These are phyloP conservation scores for Stichodactyla mertensii DNA, from an alignment of 64 coral and sea anemone genomes.

Conservation along the genomic window DNA sequence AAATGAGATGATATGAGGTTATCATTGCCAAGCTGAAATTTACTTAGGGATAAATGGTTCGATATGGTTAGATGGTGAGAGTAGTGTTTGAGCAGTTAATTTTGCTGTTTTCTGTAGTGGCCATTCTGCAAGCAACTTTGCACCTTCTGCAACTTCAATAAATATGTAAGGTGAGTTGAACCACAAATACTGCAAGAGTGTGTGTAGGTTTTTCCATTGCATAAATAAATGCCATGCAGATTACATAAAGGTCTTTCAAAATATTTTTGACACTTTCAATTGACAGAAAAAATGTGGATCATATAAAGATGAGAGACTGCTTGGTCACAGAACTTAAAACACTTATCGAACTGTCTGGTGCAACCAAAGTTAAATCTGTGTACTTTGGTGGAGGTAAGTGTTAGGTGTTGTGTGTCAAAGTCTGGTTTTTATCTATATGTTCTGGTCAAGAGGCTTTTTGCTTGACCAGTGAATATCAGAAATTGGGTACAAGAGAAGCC, in stretches of 20 bases:
- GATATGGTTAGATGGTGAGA: too few relatives aligned
- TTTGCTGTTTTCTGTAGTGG: conserved; percentile 43
- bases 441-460: too few relatives aligned
- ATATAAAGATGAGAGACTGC: conserved; percentile 61
- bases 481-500: too few relatives aligned
- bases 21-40: too few relatives aligned
- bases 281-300: conserved; percentile 61
- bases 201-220: neutral
- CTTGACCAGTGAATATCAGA: too few relatives aligned
- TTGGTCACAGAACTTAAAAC: conserved; percentile 55
- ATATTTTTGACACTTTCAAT: neutral
- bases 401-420: neutral
- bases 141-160: conserved; percentile 87
- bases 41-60: too few relatives aligned
- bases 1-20: too few relatives aligned
- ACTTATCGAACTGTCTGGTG: conserved; percentile 37
- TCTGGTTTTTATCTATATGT: too few relatives aligned
- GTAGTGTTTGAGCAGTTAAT: too few relatives aligned
- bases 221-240: neutral
- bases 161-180: conserved; percentile 66
- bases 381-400: conserved; percentile 82
- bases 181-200: neutral
- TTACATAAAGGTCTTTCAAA: neutral
- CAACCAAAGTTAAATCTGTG: conserved; percentile 54
- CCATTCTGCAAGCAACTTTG: conserved; percentile 74